A percentile compares a stretch with the other conserved stretches of the same genome.
Conservation (phyloP, 2,113 vertebrate species). For the Psammodynastes pulverulentus region DNA sequence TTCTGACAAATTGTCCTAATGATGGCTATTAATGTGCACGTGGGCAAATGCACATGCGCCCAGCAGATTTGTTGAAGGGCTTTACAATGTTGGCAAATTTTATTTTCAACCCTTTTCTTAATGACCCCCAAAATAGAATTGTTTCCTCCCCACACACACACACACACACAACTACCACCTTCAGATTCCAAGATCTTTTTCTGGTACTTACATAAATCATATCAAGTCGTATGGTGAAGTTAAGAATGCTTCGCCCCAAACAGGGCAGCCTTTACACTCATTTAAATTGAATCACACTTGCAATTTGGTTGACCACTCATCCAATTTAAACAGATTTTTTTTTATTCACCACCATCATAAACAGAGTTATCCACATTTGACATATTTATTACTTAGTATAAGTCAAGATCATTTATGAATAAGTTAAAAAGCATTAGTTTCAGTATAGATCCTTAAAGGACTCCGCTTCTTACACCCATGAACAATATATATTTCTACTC, state of each 20-base stretch:
- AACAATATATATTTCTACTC: not conserved
- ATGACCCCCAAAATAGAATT: not conserved
- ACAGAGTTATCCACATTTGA: not conserved
- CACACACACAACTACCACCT: not conserved
- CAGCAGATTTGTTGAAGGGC: not conserved
- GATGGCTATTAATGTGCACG: not conserved
- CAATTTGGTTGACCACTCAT: not conserved
- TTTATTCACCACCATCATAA: not conserved
- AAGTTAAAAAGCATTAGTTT: not conserved
- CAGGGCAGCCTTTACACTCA: not conserved
- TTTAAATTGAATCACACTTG: not conserved
- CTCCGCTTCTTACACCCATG: not conserved
- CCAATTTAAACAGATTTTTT: not conserved
- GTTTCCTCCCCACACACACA: not conserved
- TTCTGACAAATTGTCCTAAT: not conserved
- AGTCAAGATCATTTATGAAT: not conserved
- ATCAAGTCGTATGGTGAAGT: not conserved
- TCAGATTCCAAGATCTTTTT: not conserved
- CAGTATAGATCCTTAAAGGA: not conserved
- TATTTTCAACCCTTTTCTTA: not conserved
- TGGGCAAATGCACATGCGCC: not conserved
- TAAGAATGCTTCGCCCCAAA: not conserved
- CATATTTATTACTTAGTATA: not conserved
- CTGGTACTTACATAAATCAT: not conserved
- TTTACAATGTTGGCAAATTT: not conserved